A percentile compares a stretch with the other conserved stretches of the same genome.
Evolutionary conservation across 2,888 invertebrate genomes (phyloP).

Genomic region (Augiades crinisus): DNA sequence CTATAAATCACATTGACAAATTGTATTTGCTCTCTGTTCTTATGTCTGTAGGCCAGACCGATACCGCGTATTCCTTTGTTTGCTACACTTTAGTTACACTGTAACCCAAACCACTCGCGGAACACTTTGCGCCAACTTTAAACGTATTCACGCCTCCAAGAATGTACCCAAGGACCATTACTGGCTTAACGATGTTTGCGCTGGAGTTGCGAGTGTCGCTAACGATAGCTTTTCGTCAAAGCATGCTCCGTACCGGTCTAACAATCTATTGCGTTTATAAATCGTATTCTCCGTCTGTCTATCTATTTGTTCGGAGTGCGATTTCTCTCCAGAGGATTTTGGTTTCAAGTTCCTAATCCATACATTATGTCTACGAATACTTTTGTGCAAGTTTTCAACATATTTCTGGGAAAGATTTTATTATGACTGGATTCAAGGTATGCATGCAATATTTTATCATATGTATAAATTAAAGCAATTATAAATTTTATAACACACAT

Average conservation of each 20-base stretch:
- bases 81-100: conserved; percentile 64
- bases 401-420: too few relatives aligned
- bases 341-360: too few relatives aligned
- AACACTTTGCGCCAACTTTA: conserved; percentile 65
- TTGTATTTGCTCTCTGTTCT: conserved; percentile 12
- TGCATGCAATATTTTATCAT: too few relatives aligned
- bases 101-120: conserved; percentile 59
- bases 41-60: conserved; percentile 2
- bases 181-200: conserved; percentile 60
- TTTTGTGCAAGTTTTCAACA: too few relatives aligned
- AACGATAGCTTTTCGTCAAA: conserved; percentile 52
- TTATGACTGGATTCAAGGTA: too few relatives aligned
- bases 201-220: conserved; percentile 51
- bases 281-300: not conserved
- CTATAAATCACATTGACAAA: conserved; percentile 15
- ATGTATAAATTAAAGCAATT: too few relatives aligned
- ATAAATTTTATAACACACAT: too few relatives aligned
- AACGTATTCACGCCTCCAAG: conserved; percentile 53
- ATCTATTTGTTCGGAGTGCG: not conserved
- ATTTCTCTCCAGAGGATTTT: not conserved
- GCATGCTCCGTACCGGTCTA: conserved; percentile 32
- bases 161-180: conserved; percentile 48
- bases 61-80: conserved; percentile 55
- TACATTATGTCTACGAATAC: too few relatives aligned
- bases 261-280: conserved; percentile 14